Evolutionary conservation across 2,113 vertebrate genomes (phyloP).

Genomic region (Noturus placidus): DNA sequence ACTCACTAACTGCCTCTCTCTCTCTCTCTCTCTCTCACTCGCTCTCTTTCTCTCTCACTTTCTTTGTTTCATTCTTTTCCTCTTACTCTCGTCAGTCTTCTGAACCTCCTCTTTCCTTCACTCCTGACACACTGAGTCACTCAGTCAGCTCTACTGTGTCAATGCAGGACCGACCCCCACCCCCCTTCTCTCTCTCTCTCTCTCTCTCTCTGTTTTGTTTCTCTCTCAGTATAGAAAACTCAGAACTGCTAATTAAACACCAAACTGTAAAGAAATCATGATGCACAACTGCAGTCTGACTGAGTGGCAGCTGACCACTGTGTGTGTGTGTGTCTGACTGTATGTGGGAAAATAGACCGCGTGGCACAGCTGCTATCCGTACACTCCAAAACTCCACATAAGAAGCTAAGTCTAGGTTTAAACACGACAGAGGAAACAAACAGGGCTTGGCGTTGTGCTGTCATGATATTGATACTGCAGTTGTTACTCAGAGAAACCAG

Average conservation of each 20-base stretch:
- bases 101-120: slow-evolving; percentile 14
- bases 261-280: slow-evolving; percentile 22
- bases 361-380: slow-evolving; percentile 18
- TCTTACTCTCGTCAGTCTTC: not conserved
- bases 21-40: slow-evolving; percentile 54
- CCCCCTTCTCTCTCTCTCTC: not conserved
- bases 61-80: slow-evolving; percentile 12
- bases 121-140: slow-evolving; percentile 31
- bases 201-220: not conserved
- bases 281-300: slow-evolving; percentile 2
- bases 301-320: slow-evolving; percentile 8
- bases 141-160: slow-evolving; percentile 17
- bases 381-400: not conserved
- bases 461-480: not conserved
- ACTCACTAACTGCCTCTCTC: slow-evolving; percentile 52
- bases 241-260: slow-evolving; percentile 29
- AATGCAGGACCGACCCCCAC: not conserved
- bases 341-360: slow-evolving; percentile 19
- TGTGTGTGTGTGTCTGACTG: slow-evolving; percentile 10
- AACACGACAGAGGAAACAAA: not conserved
- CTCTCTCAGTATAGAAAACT: slow-evolving; percentile 8
- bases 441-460: not conserved
- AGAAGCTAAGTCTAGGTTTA: not conserved
- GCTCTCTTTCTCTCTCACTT: slow-evolving; percentile 7
- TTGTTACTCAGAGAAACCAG: not conserved